These are phyloP conservation scores for Rhyacichthys aspro DNA, from an alignment of 2,797 vertebrate species.

Conservation along the genomic window DNA sequence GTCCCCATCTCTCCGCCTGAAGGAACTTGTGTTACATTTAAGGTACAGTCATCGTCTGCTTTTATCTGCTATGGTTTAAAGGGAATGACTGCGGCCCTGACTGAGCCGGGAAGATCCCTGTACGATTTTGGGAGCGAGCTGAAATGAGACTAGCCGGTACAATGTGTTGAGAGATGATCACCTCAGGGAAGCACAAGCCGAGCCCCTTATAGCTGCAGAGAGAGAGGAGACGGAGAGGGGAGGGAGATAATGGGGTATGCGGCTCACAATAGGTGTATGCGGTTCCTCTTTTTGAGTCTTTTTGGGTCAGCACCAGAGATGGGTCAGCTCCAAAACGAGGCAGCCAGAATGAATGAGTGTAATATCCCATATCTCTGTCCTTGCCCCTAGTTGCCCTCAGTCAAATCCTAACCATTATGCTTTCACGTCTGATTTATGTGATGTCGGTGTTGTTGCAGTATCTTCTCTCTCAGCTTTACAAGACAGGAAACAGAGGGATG, in stretches of 20 bases:
- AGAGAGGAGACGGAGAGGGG: background rate
- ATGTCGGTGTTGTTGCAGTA: conserved; percentile 45
- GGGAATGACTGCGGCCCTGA: conserved; percentile 32
- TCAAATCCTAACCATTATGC: conserved; percentile 67
- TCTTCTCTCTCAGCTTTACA: conserved; percentile 45
- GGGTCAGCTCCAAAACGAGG: conserved; percentile 60
- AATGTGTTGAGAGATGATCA: conserved; percentile 68
- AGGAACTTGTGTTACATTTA: conserved; percentile 36
- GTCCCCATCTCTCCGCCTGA: conserved; percentile 24
- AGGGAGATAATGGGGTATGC: conserved; percentile 39
- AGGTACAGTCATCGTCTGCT: conserved; percentile 51
- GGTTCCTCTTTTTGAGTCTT: conserved; percentile 47
- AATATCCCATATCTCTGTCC: conserved; percentile 66
- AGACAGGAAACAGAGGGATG: conserved; percentile 37
- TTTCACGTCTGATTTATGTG: conserved; percentile 69
- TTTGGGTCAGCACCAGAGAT: conserved; percentile 69
- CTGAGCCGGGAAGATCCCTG: conserved; percentile 42
- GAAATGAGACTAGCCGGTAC: conserved; percentile 45
- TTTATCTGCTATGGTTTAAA: conserved; percentile 46
- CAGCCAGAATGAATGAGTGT: conserved; percentile 55
- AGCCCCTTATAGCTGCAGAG: conserved; percentile 41
- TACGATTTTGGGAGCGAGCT: conserved; percentile 35
- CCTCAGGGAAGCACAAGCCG: conserved; percentile 46
- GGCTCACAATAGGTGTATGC: conserved; percentile 51
- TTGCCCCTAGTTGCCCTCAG: conserved; percentile 65